Conservation (phyloP, 2,113 vertebrate genomes). For the Poeciliopsis prolifica region DNA sequence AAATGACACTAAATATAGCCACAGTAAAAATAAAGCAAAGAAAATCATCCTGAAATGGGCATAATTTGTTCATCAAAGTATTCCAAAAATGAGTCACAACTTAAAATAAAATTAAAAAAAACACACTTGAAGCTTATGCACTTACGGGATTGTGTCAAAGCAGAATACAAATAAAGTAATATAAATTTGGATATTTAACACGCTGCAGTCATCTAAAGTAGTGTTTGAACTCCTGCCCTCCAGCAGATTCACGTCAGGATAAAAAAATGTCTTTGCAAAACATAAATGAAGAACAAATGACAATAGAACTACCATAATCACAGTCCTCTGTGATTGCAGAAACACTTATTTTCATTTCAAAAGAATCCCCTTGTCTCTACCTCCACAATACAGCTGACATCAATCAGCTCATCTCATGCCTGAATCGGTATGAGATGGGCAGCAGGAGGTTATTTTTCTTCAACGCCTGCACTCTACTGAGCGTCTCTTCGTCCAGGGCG, state of each 20-base stretch:
- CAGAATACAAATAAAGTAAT: conserved; percentile 26
- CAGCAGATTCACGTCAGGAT: conserved; percentile 2
- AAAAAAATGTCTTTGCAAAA: conserved; percentile 7
- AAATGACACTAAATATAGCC: background rate
- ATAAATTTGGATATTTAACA: background rate
- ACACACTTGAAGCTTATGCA: background rate
- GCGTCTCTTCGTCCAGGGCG: conserved; percentile 87
- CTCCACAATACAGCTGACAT: conserved; percentile 2
- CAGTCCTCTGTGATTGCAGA: background rate
- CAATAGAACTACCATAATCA: conserved; percentile 4
- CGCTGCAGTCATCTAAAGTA: conserved; percentile 11
- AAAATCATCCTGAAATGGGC: background rate
- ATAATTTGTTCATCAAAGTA: background rate
- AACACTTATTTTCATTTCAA: conserved; percentile 1
- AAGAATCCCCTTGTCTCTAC: conserved; percentile 11
- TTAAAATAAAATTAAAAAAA: background rate
- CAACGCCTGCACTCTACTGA: conserved; percentile 87
- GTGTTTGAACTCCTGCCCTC: background rate
- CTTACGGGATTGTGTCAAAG: conserved; percentile 12
- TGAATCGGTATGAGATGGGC: conserved; percentile 91
- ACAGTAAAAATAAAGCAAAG: background rate
- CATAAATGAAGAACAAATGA: background rate
- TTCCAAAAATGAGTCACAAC: background rate
- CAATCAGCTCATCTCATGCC: conserved; percentile 36
- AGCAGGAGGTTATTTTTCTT: conserved; percentile 91